Base-by-base conservation (phyloP, 2,113 vertebrate species). In the Laticauda colubrina region DNA sequence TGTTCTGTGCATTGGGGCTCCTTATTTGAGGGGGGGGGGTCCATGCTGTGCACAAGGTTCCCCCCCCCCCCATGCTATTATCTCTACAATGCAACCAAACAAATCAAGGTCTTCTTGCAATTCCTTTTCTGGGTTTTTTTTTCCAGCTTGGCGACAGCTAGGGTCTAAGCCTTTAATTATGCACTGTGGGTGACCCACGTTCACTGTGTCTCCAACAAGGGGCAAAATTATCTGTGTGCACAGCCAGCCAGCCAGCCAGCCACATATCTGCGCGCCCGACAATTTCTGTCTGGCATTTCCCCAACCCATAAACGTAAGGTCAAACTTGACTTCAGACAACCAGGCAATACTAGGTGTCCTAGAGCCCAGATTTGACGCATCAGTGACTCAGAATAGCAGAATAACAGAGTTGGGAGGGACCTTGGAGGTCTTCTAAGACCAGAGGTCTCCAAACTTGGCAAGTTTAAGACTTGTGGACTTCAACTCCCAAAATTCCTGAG, bases 81-180 rank as follows among this genome's bases (percentile, higher is more conserved):
- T 88, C 92, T 34, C 54, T 88, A 91, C 56, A 88, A 86, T 95
- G 89, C 85, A n/a, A 45, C 53, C 53, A 92, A 75, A 91, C 87
- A 12, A 10, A 91, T 94, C 23, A 39, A 95, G 90, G 90, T 59
- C 0, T 0, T 89, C 95, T 91, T 87, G 88, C 3, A n/a, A 56
- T 91, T 87, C 24, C 87, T 3, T 81, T 24, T 21, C 0, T 55
- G 29, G 0, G 12, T 34, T 10, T 88, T 39, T 88, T 48, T 24
- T 85, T 7, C 48, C 8, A 1, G 45, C 91, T 86, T 69, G 85
- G 48, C 43, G 59, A 5, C 56, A 86, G 88, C 89, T 92, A 53
- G 0, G 0, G 39, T 1, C 89, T 57, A 1, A 4, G 26, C 5
- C 0, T 0, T 85, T 91, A 20, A 90, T 93, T 90, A 90, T 26